Evolutionary conservation across 1,140 invertebrate genomes (phyloP).

Genomic region (Papilio polytes): DNA sequence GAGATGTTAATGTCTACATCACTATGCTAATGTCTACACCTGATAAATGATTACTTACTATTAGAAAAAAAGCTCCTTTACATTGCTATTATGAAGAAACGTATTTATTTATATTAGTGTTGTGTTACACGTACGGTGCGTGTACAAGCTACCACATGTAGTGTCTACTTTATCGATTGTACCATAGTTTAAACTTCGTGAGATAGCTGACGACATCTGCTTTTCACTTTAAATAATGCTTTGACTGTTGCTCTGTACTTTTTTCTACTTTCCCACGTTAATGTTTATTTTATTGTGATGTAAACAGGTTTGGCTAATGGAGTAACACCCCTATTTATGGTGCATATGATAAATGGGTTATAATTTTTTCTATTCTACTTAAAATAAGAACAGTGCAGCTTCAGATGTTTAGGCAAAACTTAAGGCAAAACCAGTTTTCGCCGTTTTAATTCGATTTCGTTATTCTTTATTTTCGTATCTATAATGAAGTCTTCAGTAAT

Average conservation of each 20-base stretch:
- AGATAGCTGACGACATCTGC: slow-evolving; percentile 19
- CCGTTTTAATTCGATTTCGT: background rate
- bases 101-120: slow-evolving; percentile 2
- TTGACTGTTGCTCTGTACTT: slow-evolving; percentile 20
- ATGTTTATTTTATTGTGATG: slow-evolving; percentile 2
- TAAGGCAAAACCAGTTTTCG: background rate
- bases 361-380: background rate
- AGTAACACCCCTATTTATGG: background rate
- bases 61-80: background rate
- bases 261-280: slow-evolving; percentile 15
- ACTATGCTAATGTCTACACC: background rate
- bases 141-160: background rate
- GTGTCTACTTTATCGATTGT: slow-evolving; percentile 24
- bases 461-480: too few relatives aligned
- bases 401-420: background rate
- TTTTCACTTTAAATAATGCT: slow-evolving; percentile 33
- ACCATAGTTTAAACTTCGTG: background rate
- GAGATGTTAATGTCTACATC: background rate
- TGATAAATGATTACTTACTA: background rate
- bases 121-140: background rate
- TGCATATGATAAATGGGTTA: background rate
- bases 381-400: background rate
- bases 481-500: too few relatives aligned
- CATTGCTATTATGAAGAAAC: background rate
- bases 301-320: slow-evolving; percentile 7